These are phyloP conservation scores for Enteromius anoplus DNA, from an alignment of 2,797 vertebrate genomes.

Conservation along the genomic window DNA sequence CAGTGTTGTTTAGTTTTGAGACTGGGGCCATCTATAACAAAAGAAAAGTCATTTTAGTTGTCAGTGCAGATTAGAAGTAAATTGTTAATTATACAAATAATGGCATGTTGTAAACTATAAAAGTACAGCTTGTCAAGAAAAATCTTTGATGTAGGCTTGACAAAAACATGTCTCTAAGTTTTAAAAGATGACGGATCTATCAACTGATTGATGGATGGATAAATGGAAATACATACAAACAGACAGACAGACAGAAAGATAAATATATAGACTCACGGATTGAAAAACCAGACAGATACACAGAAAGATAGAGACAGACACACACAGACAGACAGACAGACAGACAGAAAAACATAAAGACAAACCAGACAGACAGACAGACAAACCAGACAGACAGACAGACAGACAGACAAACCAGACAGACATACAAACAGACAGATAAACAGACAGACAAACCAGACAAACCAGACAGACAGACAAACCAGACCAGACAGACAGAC, in stretches of 20 bases:
- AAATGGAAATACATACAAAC: neutral
- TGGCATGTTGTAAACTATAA: neutral
- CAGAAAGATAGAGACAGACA: too few relatives aligned
- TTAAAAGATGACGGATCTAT: neutral
- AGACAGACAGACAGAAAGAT: neutral
- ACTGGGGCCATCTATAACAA: conserved; percentile 71
- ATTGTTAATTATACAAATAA: neutral
- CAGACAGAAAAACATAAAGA: too few relatives aligned
- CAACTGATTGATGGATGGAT: too few relatives aligned
- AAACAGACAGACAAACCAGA: too few relatives aligned
- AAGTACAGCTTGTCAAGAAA: neutral
- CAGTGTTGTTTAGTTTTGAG: conserved; percentile 63
- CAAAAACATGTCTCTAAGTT: neutral
- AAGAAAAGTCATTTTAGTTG: conserved; percentile 13
- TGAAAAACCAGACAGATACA: too few relatives aligned
- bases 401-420: too few relatives aligned
- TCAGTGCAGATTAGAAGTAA: neutral
- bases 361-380: neutral
- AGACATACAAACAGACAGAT: too few relatives aligned
- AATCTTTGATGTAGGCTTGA: neutral
- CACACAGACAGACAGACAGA: neutral
- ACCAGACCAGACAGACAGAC: too few relatives aligned
- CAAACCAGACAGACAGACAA: too few relatives aligned
- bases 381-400: neutral
- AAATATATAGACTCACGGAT: too few relatives aligned